Evolutionary conservation across 2,888 invertebrate species (phyloP).

Genomic region (Apamea crenata): DNA sequence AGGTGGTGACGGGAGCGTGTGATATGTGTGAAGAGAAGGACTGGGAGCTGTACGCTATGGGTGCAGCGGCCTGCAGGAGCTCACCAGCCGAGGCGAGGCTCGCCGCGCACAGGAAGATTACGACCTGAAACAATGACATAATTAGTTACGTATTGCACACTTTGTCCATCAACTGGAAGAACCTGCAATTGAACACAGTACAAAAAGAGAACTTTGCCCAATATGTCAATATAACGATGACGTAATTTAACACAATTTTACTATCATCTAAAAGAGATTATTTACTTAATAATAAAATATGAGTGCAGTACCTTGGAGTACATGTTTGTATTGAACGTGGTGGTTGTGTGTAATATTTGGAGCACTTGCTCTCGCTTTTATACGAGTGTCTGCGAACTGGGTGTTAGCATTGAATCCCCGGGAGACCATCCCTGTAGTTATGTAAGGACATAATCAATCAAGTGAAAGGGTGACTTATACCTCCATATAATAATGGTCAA

Average conservation of each 20-base stretch:
- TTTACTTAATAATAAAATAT: conserved; percentile 19
- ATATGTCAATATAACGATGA: not conserved
- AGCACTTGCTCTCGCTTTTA: conserved; percentile 83
- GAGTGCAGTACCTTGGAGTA: conserved; percentile 82
- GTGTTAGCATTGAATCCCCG: conserved; percentile 72
- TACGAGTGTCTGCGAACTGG: conserved; percentile 78
- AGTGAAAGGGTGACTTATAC: conserved; percentile 2
- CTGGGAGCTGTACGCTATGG: conserved; percentile 78
- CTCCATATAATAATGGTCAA: too few relatives aligned
- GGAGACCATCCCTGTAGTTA: conserved; percentile 20
- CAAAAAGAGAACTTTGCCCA: not conserved
- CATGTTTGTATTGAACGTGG: conserved; percentile 82
- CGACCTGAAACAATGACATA: conserved; percentile 76
- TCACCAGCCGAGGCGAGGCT: conserved; percentile 91
- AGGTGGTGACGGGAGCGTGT: conserved; percentile 58
- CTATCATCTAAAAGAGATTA: not conserved
- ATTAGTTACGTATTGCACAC: not conserved
- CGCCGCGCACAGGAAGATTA: conserved; percentile 90
- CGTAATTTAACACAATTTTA: not conserved
- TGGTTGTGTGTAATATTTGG: conserved; percentile 79
- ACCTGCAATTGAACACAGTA: not conserved
- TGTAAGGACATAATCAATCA: conserved; percentile 10
- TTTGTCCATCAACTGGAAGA: not conserved
- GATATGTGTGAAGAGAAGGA: conserved; percentile 62
- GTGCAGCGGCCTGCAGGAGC: conserved; percentile 82